Evolutionary conservation across 2,113 vertebrate species (phyloP).

Genomic region (Ranitomeya variabilis): DNA sequence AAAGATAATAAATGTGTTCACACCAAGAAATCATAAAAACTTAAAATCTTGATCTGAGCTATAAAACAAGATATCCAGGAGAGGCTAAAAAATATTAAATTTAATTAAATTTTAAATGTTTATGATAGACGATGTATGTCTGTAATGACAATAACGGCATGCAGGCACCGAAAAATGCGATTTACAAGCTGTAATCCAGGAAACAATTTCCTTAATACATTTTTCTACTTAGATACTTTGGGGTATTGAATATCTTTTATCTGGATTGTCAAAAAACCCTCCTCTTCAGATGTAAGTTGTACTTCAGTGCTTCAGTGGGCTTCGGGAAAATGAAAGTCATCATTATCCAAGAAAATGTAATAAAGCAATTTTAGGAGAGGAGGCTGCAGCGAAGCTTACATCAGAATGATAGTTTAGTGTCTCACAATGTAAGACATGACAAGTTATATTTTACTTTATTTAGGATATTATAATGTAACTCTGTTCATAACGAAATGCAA

Average conservation of each 20-base stretch:
- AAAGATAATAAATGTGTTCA: slow-evolving; percentile 31
- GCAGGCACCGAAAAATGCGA: neutral
- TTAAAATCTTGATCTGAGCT: slow-evolving; percentile 17
- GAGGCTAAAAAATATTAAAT: slow-evolving; percentile 24
- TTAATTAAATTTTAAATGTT: slow-evolving; percentile 49
- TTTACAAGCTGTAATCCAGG: slow-evolving; percentile 42
- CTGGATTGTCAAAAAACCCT: slow-evolving; percentile 19
- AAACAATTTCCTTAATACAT: slow-evolving; percentile 51
- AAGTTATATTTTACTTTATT: slow-evolving; percentile 17
- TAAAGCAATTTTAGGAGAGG: slow-evolving; percentile 26
- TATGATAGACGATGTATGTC: slow-evolving; percentile 48
- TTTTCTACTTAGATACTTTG: slow-evolving; percentile 31
- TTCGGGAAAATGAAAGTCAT: slow-evolving; percentile 33
- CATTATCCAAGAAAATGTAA: slow-evolving; percentile 32
- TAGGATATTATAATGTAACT: neutral
- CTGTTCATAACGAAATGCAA: neutral
- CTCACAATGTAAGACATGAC: neutral
- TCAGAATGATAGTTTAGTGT: neutral
- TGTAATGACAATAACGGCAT: slow-evolving; percentile 42
- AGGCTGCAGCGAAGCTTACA: neutral
- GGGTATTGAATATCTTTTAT: slow-evolving; percentile 39
- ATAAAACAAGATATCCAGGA: slow-evolving; percentile 31
- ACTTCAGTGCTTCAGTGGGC: slow-evolving; percentile 40
- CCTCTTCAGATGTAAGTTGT: slow-evolving; percentile 34
- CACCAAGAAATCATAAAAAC: slow-evolving; percentile 31